Base-by-base conservation (phyloP, 2,113 vertebrate species). In the Chaenogobius annularis region DNA sequence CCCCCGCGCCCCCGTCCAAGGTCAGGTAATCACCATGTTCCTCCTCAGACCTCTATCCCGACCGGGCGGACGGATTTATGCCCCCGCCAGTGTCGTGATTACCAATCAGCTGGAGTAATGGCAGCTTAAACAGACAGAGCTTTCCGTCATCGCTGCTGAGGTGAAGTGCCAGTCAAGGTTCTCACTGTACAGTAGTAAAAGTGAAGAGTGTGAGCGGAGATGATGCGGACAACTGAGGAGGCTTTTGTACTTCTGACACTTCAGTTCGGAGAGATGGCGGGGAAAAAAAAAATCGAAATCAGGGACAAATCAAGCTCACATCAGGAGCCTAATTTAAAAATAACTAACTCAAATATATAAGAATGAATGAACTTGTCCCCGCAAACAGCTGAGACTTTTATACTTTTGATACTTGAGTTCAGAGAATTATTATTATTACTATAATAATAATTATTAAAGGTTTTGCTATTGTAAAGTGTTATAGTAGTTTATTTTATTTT, bases 31-130 rank as follows among this genome's bases (percentile, higher is more conserved):
- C 81, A 89, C 73, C 1, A 43, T 78, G 79, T 86, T 80, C 72
- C 64, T 78, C 78, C 77, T 71, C 77, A 88, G 82, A 88, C 83
- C 85, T 82, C 85, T 68, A 84, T 87, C 82, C 78, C 77, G 80
- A 87, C 80, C 87, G 80, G 84, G 85, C 72, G 26, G 77, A 78
- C 78, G 82, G 84, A 90, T 92, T 93, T 90, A 92, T 90, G 80
- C 63, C 69, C 26, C 66, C 54, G 71, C 69, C 82, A 80, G 77
- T 81, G 88, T 82, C 87, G 82, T 90, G 89, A 93, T 92, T 90
- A 92, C 90, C 88, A 93, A 89, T 91, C 90, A 91, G 87, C 72
- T 73, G 77, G 80, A 88, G 85, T 89, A 89, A 92, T 90, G 81
- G 85, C 85, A 86, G 86, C 77, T 89, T 85, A 90, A 90, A 84